Conservation (phyloP, 2,797 vertebrate species). For the Champsocephalus esox region DNA sequence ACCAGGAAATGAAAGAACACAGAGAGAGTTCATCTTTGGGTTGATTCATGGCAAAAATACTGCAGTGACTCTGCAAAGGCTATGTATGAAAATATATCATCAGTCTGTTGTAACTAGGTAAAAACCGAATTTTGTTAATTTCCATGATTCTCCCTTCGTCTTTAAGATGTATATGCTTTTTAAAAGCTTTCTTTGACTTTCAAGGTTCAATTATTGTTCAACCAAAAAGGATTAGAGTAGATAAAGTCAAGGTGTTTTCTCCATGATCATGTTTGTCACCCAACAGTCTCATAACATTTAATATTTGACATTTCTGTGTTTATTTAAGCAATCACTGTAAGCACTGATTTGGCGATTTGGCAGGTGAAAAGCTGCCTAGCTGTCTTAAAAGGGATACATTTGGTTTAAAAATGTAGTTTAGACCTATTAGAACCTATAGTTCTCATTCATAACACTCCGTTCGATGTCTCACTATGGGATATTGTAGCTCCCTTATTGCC, state of each 20-base stretch:
- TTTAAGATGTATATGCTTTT: not conserved
- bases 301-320: not conserved
- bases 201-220: not conserved
- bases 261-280: conserved; percentile 3
- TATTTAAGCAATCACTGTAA: not conserved
- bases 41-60: not conserved
- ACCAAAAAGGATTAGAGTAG: no score
- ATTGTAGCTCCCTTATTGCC: no score
- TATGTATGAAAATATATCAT: not conserved
- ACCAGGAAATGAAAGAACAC: conserved; percentile 27
- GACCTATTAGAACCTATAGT: no score
- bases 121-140: not conserved
- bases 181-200: not conserved
- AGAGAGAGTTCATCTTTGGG: conserved; percentile 37
- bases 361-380: not conserved
- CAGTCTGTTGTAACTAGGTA: not conserved
- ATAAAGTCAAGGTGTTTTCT: not conserved
- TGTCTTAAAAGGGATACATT: not conserved
- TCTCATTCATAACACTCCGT: no score
- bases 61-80: not conserved
- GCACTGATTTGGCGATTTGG: not conserved
- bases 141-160: not conserved
- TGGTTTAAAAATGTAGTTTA: not conserved
- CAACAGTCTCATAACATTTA: not conserved
- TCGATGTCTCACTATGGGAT: no score